Evolutionary conservation across 2,888 invertebrate genomes (phyloP).

Genomic region (Tupiocoris notatus): DNA sequence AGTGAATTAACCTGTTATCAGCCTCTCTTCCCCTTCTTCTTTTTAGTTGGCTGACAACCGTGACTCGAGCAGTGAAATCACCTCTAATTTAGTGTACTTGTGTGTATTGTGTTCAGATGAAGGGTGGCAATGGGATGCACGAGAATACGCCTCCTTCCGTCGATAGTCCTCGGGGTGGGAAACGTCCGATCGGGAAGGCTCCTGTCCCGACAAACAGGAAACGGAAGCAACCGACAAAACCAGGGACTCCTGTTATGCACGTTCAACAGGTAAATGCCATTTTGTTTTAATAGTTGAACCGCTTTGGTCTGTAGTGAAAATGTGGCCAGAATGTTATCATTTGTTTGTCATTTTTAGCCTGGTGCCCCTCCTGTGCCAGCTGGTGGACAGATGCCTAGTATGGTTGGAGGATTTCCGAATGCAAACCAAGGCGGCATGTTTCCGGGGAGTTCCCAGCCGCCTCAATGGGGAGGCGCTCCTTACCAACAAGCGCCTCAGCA

Average conservation of each 20-base stretch:
- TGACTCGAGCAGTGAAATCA: constrained; percentile 44
- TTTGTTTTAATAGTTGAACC: not conserved
- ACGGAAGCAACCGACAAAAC: constrained; percentile 50
- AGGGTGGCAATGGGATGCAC: constrained; percentile 59
- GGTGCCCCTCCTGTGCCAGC: constrained; percentile 47
- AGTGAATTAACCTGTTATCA: constrained; percentile 10
- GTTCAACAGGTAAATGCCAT: constrained; percentile 45
- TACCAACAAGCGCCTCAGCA: constrained; percentile 51
- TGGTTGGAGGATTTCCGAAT: constrained; percentile 44
- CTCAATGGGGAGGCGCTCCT: constrained; percentile 50
- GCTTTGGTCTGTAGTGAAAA: not conserved
- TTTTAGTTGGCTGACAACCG: constrained; percentile 38
- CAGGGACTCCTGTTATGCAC: constrained; percentile 49
- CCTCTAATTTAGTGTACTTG: constrained; percentile 54
- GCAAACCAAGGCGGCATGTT: constrained; percentile 51
- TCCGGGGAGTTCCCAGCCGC: constrained; percentile 51
- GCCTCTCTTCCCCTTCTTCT: constrained; percentile 31
- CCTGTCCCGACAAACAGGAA: constrained; percentile 53
- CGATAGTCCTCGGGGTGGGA: constrained; percentile 50
- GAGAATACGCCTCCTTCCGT: constrained; percentile 45
- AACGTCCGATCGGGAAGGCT: constrained; percentile 53
- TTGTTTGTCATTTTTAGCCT: constrained; percentile 19
- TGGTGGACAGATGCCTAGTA: constrained; percentile 40
- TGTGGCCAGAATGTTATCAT: not conserved
- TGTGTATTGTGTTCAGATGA: constrained; percentile 56